phyloP scores from a whole-genome alignment of 30 jellyfish, hydroid and myxozoan genomes.

The Hydra vulgaris region DNA sequence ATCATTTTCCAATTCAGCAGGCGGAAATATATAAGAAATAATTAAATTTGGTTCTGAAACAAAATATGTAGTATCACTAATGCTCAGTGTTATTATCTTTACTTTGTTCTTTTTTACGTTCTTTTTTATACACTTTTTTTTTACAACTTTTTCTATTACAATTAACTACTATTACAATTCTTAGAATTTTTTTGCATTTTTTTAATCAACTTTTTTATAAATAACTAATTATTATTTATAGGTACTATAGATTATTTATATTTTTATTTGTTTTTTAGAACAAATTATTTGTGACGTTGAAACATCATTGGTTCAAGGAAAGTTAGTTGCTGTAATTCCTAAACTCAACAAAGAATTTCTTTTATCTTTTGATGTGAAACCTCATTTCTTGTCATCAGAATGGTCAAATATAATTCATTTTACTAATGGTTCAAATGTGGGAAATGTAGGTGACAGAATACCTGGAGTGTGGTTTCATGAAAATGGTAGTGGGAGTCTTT shows the following conservation, averaged over 20 bases:
- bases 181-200: too few species aligned
- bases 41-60: too few species aligned
- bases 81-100: too few species aligned
- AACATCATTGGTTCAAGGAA: not conserved
- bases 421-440: conserved; percentile 1
- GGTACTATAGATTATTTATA: not conserved
- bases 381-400: not conserved
- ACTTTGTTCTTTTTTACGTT: too few species aligned
- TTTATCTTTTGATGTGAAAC: conserved; percentile 4
- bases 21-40: too few species aligned
- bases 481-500: not conserved
- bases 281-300: not conserved
- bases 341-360: not conserved
- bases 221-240: too few species aligned
- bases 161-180: too few species aligned
- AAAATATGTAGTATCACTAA: too few species aligned
- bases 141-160: too few species aligned
- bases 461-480: conserved; percentile 22
- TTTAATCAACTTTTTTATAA: not conserved
- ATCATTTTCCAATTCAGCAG: too few species aligned
- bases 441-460: not conserved
- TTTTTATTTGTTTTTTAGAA: not conserved
- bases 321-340: not conserved
- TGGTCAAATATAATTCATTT: conserved; percentile 11
- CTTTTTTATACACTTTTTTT: too few species aligned